A percentile compares a stretch with the other conserved stretches of the same genome.
Evolutionary conservation across 2,797 vertebrate species (phyloP).

Genomic region (Intellagama lesueurii): DNA sequence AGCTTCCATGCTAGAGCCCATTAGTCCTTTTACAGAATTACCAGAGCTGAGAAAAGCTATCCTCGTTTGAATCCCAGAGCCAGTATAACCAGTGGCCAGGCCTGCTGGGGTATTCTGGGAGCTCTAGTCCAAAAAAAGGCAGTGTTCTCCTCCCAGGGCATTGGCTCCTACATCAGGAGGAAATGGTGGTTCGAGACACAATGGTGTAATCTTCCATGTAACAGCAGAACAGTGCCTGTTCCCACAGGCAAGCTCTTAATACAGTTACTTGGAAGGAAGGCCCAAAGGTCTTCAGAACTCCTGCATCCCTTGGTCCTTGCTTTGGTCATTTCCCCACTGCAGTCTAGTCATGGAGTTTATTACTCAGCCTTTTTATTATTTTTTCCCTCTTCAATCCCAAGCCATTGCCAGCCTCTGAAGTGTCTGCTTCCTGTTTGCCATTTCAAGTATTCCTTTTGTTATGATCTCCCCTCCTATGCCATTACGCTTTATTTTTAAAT

Average conservation of each 20-base stretch:
- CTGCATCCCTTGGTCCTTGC: too few species aligned
- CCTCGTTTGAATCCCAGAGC: too few species aligned
- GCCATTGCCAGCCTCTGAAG: background rate
- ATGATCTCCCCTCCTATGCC: too few species aligned
- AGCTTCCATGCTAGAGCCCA: background rate
- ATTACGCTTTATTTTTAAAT: too few species aligned
- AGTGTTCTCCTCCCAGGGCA: background rate
- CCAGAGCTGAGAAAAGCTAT: too few species aligned
- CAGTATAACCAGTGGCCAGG: too few species aligned
- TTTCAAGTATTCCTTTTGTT: too few species aligned
- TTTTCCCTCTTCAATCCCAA: background rate
- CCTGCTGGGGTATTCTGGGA: too few species aligned
- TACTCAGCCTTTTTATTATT: too few species aligned
- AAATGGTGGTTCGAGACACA: background rate
- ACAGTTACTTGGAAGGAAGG: background rate
- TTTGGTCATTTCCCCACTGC: too few species aligned
- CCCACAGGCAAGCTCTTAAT: background rate
- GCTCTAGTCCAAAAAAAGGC: too few species aligned
- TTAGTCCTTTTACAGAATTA: background rate
- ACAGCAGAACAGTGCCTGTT: background rate
- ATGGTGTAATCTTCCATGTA: background rate
- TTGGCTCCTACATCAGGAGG: background rate
- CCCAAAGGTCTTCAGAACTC: background rate
- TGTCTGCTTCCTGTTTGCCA: background rate
- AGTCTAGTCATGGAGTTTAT: too few species aligned